Conservation (phyloP, 2,888 invertebrate genomes). For the Sarcophaga caerulescens region DNA sequence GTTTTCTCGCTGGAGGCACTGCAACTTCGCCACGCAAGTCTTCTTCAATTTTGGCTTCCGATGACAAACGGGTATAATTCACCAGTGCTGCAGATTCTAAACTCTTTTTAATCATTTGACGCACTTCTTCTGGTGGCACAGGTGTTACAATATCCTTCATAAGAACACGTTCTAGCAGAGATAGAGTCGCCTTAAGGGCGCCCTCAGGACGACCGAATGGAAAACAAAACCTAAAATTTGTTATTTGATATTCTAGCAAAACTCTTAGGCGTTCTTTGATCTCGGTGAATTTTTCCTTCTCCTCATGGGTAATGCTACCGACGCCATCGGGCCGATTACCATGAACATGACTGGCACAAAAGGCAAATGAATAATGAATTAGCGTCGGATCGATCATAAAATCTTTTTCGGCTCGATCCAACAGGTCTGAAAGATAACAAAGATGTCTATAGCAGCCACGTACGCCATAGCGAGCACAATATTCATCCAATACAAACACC, state of each 20-base stretch:
- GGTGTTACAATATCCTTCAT: constrained; percentile 99
- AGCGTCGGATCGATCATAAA: constrained; percentile 98
- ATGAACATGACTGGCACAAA: constrained; percentile 99
- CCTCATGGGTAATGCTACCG: constrained; percentile 98
- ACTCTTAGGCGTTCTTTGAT: constrained; percentile 97
- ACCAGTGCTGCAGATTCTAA: constrained; percentile 98
- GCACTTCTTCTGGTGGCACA: constrained; percentile 96
- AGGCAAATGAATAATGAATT: constrained; percentile 99
- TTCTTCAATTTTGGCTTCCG: constrained; percentile 98
- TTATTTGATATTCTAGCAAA: constrained; percentile 98
- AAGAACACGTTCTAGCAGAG: constrained; percentile 96
- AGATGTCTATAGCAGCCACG: constrained; percentile 98
- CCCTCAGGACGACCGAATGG: constrained; percentile 99
- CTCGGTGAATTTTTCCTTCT: constrained; percentile 98
- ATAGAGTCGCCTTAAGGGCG: constrained; percentile 97
- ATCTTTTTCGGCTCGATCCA: constrained; percentile 96
- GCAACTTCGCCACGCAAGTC: constrained; percentile 90
- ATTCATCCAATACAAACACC: constrained; percentile 98
- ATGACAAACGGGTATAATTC: constrained; percentile 97
- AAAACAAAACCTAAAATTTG: constrained; percentile 99
- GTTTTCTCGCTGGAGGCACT: constrained; percentile 92
- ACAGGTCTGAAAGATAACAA: constrained; percentile 95
- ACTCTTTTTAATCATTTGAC: constrained; percentile 97
- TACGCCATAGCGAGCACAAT: constrained; percentile 98
- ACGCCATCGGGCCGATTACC: constrained; percentile 99